These are phyloP conservation scores for Orgyia antiqua DNA, from an alignment of 2,888 invertebrate genomes.

Conservation along the genomic window DNA sequence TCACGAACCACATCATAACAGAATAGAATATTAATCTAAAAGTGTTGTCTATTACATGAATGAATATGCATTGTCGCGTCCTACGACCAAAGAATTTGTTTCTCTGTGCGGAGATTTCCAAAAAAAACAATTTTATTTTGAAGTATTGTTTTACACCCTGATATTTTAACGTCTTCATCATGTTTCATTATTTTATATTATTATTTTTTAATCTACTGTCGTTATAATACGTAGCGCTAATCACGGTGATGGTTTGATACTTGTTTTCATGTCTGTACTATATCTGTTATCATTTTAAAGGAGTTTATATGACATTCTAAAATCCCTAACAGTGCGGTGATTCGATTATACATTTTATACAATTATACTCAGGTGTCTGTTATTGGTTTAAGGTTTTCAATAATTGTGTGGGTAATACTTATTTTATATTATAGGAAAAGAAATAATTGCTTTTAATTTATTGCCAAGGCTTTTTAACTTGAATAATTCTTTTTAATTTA, in stretches of 20 bases:
- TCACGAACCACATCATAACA: too few relatives aligned
- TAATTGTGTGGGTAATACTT: too few relatives aligned
- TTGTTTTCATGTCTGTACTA: slow-evolving; percentile 41
- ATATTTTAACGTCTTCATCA: slow-evolving; percentile 14
- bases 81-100: too few relatives aligned
- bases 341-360: slow-evolving; percentile 1
- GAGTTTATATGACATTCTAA: slow-evolving; percentile 15
- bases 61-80: too few relatives aligned
- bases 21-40: too few relatives aligned
- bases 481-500: not conserved
- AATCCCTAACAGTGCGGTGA: slow-evolving; percentile 19
- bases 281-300: slow-evolving; percentile 30
- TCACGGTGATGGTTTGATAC: slow-evolving; percentile 77
- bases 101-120: too few relatives aligned
- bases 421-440: too few relatives aligned
- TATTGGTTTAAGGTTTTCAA: not conserved
- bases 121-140: too few relatives aligned
- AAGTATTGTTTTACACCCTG: slow-evolving; percentile 19
- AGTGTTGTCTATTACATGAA: too few relatives aligned
- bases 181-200: not conserved
- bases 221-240: slow-evolving; percentile 36
- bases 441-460: too few relatives aligned
- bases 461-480: not conserved
- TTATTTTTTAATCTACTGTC: not conserved
- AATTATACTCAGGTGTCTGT: too few relatives aligned